Evolutionary conservation across 2,797 vertebrate species (phyloP).

Genomic region (Pseudochirops cupreus): DNA sequence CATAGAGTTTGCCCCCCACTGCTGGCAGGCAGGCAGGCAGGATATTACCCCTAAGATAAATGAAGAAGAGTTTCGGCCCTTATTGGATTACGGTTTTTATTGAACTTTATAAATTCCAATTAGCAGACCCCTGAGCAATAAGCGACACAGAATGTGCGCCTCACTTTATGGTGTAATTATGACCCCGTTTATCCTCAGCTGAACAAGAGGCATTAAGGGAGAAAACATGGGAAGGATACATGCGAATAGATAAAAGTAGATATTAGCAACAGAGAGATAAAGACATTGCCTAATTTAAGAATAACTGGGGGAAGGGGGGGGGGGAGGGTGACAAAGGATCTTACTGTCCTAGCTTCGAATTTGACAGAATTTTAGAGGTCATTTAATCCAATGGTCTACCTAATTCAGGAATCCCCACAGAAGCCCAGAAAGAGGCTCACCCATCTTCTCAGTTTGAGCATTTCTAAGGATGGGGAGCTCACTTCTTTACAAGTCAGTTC

Average conservation of each 20-base stretch:
- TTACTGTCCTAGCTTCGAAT: constrained; percentile 16
- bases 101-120: constrained; percentile 92
- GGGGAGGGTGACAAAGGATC: constrained; percentile 36
- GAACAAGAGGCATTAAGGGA: constrained; percentile 88
- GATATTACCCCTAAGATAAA: constrained; percentile 90
- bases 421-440: background rate
- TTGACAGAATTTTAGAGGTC: background rate
- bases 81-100: constrained; percentile 91
- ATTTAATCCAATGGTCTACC: background rate
- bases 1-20: constrained; percentile 25
- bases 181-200: constrained; percentile 87
- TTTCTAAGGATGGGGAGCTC: background rate
- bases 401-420: background rate
- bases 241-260: constrained; percentile 84
- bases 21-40: constrained; percentile 74
- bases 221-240: constrained; percentile 83
- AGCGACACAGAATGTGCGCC: constrained; percentile 85
- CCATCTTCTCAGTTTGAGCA: background rate
- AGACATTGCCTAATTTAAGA: background rate
- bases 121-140: constrained; percentile 89
- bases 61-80: constrained; percentile 89
- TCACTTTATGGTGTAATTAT: constrained; percentile 88
- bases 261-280: constrained; percentile 80
- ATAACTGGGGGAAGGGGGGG: background rate
- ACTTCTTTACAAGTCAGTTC: background rate